phyloP scores from a whole-genome alignment of 2,113 vertebrate species.

The Chauna torquata region DNA sequence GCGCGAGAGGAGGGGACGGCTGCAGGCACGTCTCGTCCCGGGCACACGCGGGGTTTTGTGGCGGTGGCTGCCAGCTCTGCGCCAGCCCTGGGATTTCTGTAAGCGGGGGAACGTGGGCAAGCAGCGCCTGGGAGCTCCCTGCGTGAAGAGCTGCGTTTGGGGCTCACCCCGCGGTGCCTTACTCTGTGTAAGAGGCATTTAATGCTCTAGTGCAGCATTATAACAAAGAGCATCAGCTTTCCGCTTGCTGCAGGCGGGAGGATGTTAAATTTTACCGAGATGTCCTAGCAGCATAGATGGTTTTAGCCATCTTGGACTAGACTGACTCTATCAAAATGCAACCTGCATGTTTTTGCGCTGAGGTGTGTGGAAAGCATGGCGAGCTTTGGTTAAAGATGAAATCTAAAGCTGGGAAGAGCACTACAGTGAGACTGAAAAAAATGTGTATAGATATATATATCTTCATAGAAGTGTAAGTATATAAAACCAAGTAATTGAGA shows the following conservation, averaged over 20 bases:
- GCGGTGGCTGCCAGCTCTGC: no score
- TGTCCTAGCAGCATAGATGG: not conserved
- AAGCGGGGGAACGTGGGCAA: no score
- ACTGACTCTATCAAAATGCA: not conserved
- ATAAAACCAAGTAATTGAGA: not conserved
- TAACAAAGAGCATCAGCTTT: not conserved
- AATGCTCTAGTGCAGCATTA: not conserved
- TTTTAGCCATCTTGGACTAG: not conserved
- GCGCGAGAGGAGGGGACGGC: no score
- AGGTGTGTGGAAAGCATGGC: rapidly evolving
- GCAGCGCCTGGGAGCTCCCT: no score
- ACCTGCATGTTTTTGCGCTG: not conserved
- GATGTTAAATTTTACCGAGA: not conserved
- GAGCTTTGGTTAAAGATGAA: not conserved
- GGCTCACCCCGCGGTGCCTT: no score
- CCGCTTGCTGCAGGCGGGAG: not conserved
- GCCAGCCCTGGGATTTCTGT: no score
- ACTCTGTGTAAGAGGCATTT: not conserved
- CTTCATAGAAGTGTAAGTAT: not conserved
- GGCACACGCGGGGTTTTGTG: no score
- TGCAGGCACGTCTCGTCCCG: no score
- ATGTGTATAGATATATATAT: no score
- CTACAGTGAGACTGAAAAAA: not conserved
- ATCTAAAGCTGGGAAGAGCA: not conserved
- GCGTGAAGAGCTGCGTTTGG: no score